phyloP scores from a whole-genome alignment of 2,888 invertebrate genomes.

The Drosophila mimica region DNA sequence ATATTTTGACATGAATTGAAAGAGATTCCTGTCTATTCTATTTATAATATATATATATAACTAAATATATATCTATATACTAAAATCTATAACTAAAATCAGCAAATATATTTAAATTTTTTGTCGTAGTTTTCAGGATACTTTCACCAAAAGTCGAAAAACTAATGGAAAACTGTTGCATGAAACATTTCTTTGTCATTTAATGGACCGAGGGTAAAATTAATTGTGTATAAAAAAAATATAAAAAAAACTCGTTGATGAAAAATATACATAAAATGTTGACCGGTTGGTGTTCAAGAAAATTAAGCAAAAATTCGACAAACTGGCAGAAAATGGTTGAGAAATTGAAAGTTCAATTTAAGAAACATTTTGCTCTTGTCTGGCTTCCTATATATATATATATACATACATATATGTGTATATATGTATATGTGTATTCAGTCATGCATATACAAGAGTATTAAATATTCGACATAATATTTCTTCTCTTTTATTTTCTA shows the following conservation, averaged over 20 bases:
- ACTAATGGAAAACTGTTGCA: neutral
- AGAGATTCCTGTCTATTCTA: neutral
- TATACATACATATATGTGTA: neutral
- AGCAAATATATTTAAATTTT: neutral
- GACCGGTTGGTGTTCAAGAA: neutral
- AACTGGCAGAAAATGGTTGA: neutral
- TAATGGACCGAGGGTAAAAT: neutral
- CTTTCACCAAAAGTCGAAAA: neutral
- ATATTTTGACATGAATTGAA: neutral
- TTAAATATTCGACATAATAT: constrained; percentile 2
- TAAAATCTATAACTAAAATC: neutral
- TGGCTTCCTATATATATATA: neutral
- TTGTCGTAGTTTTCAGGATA: neutral
- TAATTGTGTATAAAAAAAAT: neutral
- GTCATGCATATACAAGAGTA: constrained; percentile 7
- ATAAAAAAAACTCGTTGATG: neutral
- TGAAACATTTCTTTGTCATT: neutral
- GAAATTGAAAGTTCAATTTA: neutral
- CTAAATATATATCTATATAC: neutral
- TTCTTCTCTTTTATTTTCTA: neutral
- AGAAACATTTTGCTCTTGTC: neutral
- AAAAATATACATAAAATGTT: neutral
- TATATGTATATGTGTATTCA: neutral
- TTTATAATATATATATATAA: neutral
- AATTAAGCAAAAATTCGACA: neutral